These are phyloP conservation scores for Linyphia triangularis DNA, from an alignment of 2,888 invertebrate genomes.

Conservation along the genomic window DNA sequence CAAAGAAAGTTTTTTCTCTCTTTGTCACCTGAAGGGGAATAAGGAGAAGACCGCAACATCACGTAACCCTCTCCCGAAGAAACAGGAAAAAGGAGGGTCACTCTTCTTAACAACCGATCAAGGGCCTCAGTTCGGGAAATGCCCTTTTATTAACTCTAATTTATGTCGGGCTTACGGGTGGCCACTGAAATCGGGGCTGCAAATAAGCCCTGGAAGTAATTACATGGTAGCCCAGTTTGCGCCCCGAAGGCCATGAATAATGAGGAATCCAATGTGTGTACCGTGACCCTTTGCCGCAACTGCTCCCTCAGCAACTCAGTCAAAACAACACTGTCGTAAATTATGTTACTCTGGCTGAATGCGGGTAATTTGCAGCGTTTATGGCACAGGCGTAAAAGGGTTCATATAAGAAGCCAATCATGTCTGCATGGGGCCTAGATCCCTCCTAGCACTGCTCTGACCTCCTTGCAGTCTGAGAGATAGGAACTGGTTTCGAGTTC, in stretches of 20 bases:
- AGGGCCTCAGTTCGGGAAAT: slow-evolving; percentile 7
- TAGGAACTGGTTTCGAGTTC: slow-evolving; percentile 45
- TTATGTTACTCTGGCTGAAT: slow-evolving; percentile 59
- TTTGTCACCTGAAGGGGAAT: not conserved
- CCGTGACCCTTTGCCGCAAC: slow-evolving; percentile 46
- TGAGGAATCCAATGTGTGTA: slow-evolving; percentile 53
- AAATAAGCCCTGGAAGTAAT: not conserved
- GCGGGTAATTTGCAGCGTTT: slow-evolving; percentile 63
- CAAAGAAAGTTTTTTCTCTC: not conserved
- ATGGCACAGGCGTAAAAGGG: slow-evolving; percentile 27
- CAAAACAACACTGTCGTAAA: slow-evolving; percentile 57
- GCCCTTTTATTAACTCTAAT: slow-evolving; percentile 47
- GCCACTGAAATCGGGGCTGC: not conserved
- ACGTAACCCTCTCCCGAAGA: not conserved
- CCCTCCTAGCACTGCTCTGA: slow-evolving; percentile 55
- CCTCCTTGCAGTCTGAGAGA: slow-evolving; percentile 45
- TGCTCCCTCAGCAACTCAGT: slow-evolving; percentile 44
- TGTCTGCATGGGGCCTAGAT: slow-evolving; percentile 26
- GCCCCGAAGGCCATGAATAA: slow-evolving; percentile 30
- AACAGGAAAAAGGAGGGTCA: slow-evolving; percentile 2
- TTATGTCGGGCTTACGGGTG: slow-evolving; percentile 58
- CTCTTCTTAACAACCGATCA: not conserved
- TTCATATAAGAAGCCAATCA: slow-evolving; percentile 45
- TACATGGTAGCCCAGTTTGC: too few species aligned
- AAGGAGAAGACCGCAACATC: not conserved